Evolutionary conservation across 2,113 vertebrate genomes (phyloP).

Genomic region (Dromiciops gliroides): DNA sequence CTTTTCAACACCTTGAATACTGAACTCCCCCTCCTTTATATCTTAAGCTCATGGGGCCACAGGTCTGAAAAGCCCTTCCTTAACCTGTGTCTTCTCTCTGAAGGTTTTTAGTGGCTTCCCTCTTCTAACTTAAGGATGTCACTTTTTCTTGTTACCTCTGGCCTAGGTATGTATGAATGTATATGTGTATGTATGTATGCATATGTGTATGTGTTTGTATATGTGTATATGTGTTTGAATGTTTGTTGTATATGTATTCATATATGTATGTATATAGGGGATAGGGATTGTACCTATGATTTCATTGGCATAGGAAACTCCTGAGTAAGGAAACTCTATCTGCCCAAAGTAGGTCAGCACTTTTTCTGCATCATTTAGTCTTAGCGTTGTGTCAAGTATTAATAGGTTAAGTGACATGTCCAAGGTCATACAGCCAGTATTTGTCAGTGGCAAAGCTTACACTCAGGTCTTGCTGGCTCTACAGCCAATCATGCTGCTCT

Average conservation of each 20-base stretch:
- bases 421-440: neutral
- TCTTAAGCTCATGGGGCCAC: too few relatives aligned
- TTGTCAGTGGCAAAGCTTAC: neutral
- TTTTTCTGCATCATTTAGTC: neutral
- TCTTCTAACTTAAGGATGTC: neutral
- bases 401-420: neutral
- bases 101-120: neutral
- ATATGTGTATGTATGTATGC: neutral
- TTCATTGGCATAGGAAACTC: neutral
- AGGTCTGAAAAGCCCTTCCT: neutral
- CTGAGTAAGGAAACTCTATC: neutral
- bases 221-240: neutral
- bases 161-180: neutral
- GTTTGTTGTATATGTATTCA: neutral
- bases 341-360: neutral
- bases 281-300: neutral
- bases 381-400: neutral
- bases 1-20: neutral
- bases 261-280: too few relatives aligned
- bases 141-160: neutral
- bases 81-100: neutral
- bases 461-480: neutral
- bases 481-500: neutral
- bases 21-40: neutral
- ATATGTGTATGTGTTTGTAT: too few relatives aligned